These are phyloP conservation scores for Bryconaethiops microstoma DNA, from an alignment of 2,797 vertebrate species.

Conservation along the genomic window DNA sequence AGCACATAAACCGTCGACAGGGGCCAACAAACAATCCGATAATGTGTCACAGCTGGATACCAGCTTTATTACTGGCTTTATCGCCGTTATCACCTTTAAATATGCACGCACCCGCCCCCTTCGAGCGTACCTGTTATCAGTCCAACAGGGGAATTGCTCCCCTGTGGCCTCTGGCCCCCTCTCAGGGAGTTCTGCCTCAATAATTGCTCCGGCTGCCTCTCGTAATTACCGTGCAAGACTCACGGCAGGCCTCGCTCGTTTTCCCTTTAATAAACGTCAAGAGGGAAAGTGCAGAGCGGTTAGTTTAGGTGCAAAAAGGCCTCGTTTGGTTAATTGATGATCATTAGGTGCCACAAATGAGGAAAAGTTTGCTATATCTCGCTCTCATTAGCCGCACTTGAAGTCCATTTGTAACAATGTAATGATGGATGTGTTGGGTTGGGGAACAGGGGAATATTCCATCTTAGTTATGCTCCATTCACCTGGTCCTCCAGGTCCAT, in stretches of 20 bases:
- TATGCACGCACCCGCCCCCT: neutral
- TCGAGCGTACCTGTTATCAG: neutral
- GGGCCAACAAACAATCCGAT: neutral
- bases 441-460: neutral
- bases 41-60: neutral
- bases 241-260: neutral
- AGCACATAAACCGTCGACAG: neutral
- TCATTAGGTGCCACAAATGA: neutral
- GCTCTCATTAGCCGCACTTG: neutral
- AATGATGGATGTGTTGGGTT: neutral
- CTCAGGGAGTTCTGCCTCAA: neutral
- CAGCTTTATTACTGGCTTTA: neutral
- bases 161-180: conserved; percentile 3
- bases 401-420: neutral
- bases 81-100: neutral
- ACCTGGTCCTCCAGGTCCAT: neutral
- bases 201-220: neutral
- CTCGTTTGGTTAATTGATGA: conserved; percentile 19
- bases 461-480: neutral
- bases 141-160: neutral
- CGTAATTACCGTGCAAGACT: neutral
- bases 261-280: conserved; percentile 14
- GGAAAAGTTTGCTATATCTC: conserved; percentile 2
- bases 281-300: neutral
- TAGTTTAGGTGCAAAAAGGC: neutral